Conservation (phyloP, 2,888 invertebrate genomes). For the Aporophyla lueneburgensis region DNA sequence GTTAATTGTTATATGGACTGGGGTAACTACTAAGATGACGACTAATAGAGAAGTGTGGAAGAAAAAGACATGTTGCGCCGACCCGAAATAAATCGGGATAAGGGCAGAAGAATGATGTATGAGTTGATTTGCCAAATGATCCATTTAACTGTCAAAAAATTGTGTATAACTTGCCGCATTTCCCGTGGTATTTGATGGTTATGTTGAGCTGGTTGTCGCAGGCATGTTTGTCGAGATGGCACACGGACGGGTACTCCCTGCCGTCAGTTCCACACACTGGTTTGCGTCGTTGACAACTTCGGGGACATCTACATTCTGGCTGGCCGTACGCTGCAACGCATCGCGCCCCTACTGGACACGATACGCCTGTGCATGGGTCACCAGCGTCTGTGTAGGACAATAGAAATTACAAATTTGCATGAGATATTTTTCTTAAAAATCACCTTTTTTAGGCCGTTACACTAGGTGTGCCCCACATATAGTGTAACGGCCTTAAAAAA, state of each 20-base stretch:
- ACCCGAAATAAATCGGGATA: too few relatives aligned
- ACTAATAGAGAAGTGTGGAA: too few relatives aligned
- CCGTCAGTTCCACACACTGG: conserved; percentile 97
- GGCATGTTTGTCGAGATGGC: conserved; percentile 95
- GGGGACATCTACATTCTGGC: conserved; percentile 92
- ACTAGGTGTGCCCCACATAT: too few relatives aligned
- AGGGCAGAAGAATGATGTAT: too few relatives aligned
- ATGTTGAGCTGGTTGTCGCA: conserved; percentile 94
- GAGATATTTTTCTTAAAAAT: neutral
- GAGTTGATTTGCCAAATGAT: neutral
- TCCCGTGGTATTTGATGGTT: conserved; percentile 95
- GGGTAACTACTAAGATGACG: too few relatives aligned
- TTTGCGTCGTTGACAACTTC: conserved; percentile 92
- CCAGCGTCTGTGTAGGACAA: conserved; percentile 89
- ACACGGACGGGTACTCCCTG: conserved; percentile 96
- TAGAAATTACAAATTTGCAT: neutral
- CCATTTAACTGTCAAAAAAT: neutral
- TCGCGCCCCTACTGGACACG: conserved; percentile 93
- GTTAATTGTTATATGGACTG: too few relatives aligned
- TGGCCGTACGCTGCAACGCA: conserved; percentile 93
- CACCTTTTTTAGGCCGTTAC: too few relatives aligned
- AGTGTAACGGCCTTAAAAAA: too few relatives aligned
- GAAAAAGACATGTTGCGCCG: too few relatives aligned
- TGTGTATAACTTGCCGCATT: conserved; percentile 93
- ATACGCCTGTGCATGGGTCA: conserved; percentile 93